Evolutionary conservation across 2,888 invertebrate genomes (phyloP).

Genomic region (Minunthozetes semirufus): DNA sequence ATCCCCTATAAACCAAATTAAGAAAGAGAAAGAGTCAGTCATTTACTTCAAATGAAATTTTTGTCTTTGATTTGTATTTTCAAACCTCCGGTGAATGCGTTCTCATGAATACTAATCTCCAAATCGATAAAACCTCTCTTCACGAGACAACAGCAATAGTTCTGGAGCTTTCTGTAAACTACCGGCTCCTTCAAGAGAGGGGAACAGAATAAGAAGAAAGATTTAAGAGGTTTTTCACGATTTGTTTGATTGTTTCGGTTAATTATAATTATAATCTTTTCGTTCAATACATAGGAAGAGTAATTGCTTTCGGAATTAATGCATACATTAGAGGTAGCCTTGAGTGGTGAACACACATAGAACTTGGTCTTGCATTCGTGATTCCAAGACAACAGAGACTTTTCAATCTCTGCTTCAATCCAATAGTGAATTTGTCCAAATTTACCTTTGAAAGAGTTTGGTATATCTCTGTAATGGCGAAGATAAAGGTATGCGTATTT

Average conservation of each 20-base stretch:
- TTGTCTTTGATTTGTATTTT: neutral
- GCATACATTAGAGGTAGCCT: constrained; percentile 22
- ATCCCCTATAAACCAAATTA: neutral
- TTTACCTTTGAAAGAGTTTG: neutral
- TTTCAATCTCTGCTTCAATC: constrained; percentile 20
- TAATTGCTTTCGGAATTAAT: neutral
- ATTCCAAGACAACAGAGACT: constrained; percentile 13
- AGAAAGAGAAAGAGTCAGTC: neutral
- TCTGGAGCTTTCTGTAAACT: neutral
- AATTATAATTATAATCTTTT: neutral
- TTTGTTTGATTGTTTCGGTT: neutral
- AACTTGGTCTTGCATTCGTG: neutral
- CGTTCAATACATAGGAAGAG: neutral
- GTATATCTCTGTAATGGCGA: neutral
- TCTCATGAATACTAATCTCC: constrained; percentile 7
- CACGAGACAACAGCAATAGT: constrained; percentile 16
- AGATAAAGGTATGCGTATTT: neutral
- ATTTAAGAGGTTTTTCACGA: neutral
- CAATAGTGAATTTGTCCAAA: constrained; percentile 11
- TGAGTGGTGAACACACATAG: constrained; percentile 1
- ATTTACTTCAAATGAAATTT: neutral
- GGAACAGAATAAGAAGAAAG: neutral
- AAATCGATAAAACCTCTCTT: constrained; percentile 13
- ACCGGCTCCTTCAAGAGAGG: neutral
- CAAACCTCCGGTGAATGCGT: constrained; percentile 1